Evolutionary conservation across 2,888 invertebrate genomes (phyloP).

Genomic region (Oxytorus armatus): DNA sequence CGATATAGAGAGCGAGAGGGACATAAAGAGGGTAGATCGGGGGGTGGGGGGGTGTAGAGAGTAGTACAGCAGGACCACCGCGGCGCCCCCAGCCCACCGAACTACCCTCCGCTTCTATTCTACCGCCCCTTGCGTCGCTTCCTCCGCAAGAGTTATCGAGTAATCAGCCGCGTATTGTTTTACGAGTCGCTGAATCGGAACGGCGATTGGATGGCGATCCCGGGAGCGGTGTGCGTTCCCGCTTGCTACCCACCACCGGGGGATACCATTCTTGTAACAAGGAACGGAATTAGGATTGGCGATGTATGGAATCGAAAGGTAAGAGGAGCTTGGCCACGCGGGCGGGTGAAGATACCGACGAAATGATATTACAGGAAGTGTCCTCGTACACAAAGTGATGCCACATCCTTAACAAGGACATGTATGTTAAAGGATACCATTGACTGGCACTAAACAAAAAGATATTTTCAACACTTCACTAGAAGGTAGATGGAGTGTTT

Average conservation of each 20-base stretch:
- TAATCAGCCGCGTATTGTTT: constrained; percentile 84
- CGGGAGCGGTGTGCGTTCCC: constrained; percentile 41
- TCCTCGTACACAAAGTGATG: too few species aligned
- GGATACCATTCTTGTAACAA: constrained; percentile 49
- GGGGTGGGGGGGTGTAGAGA: constrained; percentile 14
- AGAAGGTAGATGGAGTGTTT: neutral
- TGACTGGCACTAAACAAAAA: neutral
- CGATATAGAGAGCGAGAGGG: constrained; percentile 57
- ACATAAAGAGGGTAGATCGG: constrained; percentile 39
- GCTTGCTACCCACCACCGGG: constrained; percentile 35
- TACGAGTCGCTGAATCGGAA: constrained; percentile 82
- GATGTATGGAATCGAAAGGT: constrained; percentile 1
- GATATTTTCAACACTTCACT: neutral
- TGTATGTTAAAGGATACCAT: neutral
- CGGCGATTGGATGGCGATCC: constrained; percentile 77
- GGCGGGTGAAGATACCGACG: neutral
- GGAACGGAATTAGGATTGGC: constrained; percentile 49
- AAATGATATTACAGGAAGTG: too few species aligned
- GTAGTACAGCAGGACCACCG: constrained; percentile 49
- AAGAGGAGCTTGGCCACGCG: constrained; percentile 1
- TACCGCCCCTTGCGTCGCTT: constrained; percentile 85
- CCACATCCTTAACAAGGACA: too few species aligned
- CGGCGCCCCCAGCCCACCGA: constrained; percentile 83
- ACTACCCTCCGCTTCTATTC: constrained; percentile 83
- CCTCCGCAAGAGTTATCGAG: constrained; percentile 79